Base-by-base conservation (phyloP, 1,140 invertebrate species). In the Phthorimaea operculella region DNA sequence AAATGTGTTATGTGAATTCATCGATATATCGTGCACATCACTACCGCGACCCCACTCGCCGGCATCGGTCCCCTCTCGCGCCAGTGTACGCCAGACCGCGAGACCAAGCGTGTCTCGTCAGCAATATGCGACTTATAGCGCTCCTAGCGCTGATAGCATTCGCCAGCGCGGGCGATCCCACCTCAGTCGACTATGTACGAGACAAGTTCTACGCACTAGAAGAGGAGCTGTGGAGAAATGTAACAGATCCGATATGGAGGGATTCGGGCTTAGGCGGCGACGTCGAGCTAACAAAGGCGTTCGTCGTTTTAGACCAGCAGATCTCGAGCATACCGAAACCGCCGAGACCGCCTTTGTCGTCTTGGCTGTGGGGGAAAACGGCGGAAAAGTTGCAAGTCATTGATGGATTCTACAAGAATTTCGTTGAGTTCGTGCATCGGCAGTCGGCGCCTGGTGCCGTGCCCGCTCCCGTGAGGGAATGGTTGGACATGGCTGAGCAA, bases 401-500 rank as follows among this genome's bases (percentile, higher is more conserved):
- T 9, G 86, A 89, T 33, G 87, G 87, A 0, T 68, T 90, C 9
- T 92, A 91, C 63, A 83, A 85, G 58, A 85, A 85, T 4, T 92
- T 91, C 62, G 64, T 89, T 3, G 74, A 87, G 51, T 88, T 90
- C 62, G 83, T 88, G 64, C 83, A 75, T 62, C 83, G 85, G 58
- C 87, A 86, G 68, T 87, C 78, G 44, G 72, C 49, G 21, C 76
- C 83, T 9, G 83, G 79, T 1, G 60, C 72, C 14, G 80, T 83
- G 16, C 87, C 73, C 14, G 87, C 83, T 14, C 87, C 81, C 5
- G 74, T 73, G 44, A 85, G 80, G 49, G 87, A 87, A n/a, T 90
- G 91, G 85, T 59, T 87, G 10, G 88, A 91, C 73, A 74, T 93
- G 45, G 87, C 89, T 0, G 87, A 91, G 39, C 85, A 86, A 0